phyloP scores from a whole-genome alignment of 2,888 invertebrate species.

The Lutraria lutraria region DNA sequence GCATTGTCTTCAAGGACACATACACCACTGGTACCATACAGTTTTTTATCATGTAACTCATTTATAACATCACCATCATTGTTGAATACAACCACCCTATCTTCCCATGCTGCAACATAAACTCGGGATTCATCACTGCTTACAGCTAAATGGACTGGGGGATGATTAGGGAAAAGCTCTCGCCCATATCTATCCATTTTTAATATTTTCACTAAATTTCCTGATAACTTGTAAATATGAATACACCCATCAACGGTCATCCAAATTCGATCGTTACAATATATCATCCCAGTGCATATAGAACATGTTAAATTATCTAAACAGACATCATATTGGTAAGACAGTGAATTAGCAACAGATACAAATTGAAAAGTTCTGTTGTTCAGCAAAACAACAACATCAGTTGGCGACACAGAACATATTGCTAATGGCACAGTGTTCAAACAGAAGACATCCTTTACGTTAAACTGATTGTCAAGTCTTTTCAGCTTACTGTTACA shows the following conservation, averaged over 20 bases:
- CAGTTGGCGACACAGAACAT: constrained; percentile 1
- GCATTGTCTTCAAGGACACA: background rate
- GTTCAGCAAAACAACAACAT: background rate
- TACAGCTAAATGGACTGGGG: background rate
- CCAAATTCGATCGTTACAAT: background rate
- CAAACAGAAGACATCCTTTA: background rate
- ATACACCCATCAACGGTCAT: background rate
- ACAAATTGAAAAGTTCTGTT: background rate
- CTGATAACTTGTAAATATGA: background rate
- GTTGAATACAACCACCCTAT: constrained; percentile 17
- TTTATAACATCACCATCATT: background rate
- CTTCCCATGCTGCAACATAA: background rate
- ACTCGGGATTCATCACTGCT: background rate
- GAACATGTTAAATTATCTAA: background rate
- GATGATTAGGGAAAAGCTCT: background rate
- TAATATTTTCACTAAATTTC: constrained; percentile 1
- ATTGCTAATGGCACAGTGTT: background rate
- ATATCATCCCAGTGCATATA: background rate
- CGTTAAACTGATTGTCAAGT: background rate
- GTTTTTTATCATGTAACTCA: background rate
- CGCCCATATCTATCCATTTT: background rate
- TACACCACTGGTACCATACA: background rate
- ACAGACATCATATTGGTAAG: background rate
- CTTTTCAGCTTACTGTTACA: too few relatives aligned
- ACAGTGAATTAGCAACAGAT: background rate